These are phyloP conservation scores for Rhagophthalmus giganteus DNA, from an alignment of 2,888 invertebrate genomes.

Conservation along the genomic window DNA sequence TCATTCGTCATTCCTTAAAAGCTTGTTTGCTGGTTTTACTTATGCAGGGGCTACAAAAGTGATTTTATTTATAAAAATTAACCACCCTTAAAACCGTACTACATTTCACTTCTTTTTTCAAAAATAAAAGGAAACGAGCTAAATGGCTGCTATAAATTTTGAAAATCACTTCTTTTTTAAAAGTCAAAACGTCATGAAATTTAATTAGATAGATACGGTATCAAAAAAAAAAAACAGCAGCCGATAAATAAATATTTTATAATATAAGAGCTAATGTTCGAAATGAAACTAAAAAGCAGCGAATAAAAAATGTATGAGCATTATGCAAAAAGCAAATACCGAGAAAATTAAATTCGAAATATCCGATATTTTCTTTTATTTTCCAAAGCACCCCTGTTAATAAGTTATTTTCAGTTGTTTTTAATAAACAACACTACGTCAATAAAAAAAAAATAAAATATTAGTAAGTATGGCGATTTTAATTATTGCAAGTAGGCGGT, in stretches of 20 bases:
- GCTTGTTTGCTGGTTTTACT: conserved; percentile 17
- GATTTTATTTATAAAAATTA: conserved; percentile 16
- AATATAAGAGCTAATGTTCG: neutral
- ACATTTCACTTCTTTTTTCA: no score
- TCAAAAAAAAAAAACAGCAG: no score
- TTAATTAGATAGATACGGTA: neutral
- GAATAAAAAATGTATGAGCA: neutral
- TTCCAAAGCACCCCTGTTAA: no score
- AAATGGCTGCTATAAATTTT: neutral
- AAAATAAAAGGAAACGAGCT: no score
- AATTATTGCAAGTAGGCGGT: no score
- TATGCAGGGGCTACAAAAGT: conserved; percentile 10
- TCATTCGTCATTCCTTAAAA: conserved; percentile 22
- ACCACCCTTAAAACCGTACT: neutral
- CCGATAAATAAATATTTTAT: neutral
- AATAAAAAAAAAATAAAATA: no score
- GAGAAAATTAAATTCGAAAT: neutral
- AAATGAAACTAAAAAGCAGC: neutral
- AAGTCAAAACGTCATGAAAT: neutral
- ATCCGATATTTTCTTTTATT: no score
- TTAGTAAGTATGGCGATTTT: no score
- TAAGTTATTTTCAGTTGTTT: no score
- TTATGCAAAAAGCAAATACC: neutral
- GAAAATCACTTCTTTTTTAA: no score
- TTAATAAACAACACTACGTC: no score